Evolutionary conservation across 2,113 vertebrate genomes (phyloP).

Genomic region (Agelaius phoeniceus): DNA sequence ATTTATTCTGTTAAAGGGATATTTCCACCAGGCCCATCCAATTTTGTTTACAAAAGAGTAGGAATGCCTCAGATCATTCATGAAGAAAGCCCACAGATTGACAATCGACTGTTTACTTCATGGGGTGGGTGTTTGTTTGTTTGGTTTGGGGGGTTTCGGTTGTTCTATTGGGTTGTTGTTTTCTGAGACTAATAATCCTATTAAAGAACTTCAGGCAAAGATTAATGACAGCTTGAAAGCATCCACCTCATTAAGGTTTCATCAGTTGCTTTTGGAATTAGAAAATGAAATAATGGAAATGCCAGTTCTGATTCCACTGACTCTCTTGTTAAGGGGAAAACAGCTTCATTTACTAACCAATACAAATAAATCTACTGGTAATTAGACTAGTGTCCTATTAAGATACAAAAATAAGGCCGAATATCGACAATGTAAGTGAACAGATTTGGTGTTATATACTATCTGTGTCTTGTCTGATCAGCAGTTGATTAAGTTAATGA

Average conservation of each 20-base stretch:
- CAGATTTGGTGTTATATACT: not conserved
- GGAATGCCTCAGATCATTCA: not conserved
- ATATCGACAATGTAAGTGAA: slow-evolving; percentile 4
- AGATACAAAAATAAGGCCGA: slow-evolving; percentile 7
- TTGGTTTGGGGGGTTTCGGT: not conserved
- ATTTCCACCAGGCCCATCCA: not conserved
- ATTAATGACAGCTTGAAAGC: slow-evolving; percentile 5
- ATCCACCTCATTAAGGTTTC: slow-evolving; percentile 34
- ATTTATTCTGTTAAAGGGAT: not conserved
- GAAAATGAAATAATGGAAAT: slow-evolving; percentile 44
- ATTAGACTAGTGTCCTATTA: slow-evolving; percentile 3
- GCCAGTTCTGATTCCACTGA: not conserved
- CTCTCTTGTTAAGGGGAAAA: not conserved
- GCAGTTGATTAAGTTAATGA: not conserved
- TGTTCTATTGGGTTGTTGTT: not conserved
- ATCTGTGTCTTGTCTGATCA: not conserved
- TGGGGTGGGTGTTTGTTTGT: not conserved
- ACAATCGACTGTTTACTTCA: not conserved
- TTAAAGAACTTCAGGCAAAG: not conserved
- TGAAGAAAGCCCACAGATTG: not conserved
- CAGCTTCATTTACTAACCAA: not conserved
- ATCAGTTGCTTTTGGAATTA: slow-evolving; percentile 1
- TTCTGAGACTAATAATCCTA: slow-evolving; percentile 12
- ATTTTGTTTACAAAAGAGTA: not conserved
- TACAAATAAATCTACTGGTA: slow-evolving; percentile 39